Conservation (phyloP, 2,888 invertebrate genomes). For the Idaea biselata region DNA sequence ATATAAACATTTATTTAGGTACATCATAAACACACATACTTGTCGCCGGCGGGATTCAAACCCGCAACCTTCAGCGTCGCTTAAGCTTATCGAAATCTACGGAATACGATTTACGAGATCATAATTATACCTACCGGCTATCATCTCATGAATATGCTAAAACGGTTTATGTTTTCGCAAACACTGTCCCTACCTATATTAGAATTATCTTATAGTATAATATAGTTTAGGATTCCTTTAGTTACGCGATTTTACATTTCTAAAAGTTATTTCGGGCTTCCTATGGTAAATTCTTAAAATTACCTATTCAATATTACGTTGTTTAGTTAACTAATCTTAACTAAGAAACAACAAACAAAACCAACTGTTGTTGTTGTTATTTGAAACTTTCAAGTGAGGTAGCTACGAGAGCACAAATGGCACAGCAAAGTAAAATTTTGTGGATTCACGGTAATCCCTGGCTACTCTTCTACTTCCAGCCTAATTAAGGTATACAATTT, state of each 20-base stretch:
- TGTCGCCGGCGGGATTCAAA: too few species aligned
- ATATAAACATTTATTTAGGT: too few species aligned
- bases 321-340: not conserved
- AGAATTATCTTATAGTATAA: constrained; percentile 14
- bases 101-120: too few species aligned
- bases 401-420: not conserved
- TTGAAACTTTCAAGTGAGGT: not conserved
- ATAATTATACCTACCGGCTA: constrained; percentile 5
- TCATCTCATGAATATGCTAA: constrained; percentile 31
- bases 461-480: constrained; percentile 3
- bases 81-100: too few species aligned
- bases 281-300: too few species aligned
- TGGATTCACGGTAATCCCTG: not conserved
- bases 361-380: not conserved
- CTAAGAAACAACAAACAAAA: not conserved
- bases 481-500: constrained; percentile 27
- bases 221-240: not conserved
- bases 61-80: too few species aligned
- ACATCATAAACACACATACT: too few species aligned
- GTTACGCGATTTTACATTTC: not conserved
- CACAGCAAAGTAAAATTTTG: not conserved
- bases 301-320: not conserved
- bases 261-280: not conserved
- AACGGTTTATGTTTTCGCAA: constrained; percentile 21
- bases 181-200: constrained; percentile 20